Percentiles rank a stretch among this genome's conserved stretches.
phyloP scores from a whole-genome alignment of 2,888 invertebrate species.

The Acheta domesticus region DNA sequence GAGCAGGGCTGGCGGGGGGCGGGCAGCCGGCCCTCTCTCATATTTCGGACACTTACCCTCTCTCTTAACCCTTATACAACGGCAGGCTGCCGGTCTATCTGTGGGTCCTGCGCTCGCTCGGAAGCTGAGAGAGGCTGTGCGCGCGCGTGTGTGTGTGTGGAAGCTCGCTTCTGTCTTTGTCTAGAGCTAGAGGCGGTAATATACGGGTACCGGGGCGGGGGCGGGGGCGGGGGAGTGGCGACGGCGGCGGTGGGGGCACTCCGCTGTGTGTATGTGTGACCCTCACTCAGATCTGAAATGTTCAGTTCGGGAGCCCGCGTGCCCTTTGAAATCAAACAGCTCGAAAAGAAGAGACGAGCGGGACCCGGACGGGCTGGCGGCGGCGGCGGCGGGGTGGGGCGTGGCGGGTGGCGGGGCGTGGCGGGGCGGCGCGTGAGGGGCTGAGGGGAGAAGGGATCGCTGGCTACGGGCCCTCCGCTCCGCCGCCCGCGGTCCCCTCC shows the following conservation, averaged over 20 bases:
- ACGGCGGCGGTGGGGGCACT: neutral
- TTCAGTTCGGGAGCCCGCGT: slow-evolving; percentile 29
- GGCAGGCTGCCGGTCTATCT: neutral
- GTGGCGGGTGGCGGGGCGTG: neutral
- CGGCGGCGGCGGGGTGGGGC: neutral
- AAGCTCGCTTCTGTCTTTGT: neutral
- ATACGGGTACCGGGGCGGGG: neutral
- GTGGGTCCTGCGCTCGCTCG: neutral
- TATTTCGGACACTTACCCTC: slow-evolving; percentile 18
- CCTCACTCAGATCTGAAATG: slow-evolving; percentile 18
- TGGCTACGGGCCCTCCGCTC: neutral
- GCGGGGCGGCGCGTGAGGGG: neutral
- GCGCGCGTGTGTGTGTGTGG: neutral
- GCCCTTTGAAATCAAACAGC: slow-evolving; percentile 34
- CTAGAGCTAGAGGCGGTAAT: neutral
- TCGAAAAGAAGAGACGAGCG: slow-evolving; percentile 31
- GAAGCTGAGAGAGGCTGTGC: too few species aligned
- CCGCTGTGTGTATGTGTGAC: neutral
- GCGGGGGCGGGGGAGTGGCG: neutral
- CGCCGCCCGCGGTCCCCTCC: neutral
- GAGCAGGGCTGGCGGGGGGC: neutral
- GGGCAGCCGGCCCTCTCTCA: neutral
- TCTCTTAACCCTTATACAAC: slow-evolving; percentile 1
- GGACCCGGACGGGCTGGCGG: neutral
- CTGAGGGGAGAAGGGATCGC: neutral